These are phyloP conservation scores for Cosmorhoe ocellata DNA, from an alignment of 2,888 invertebrate genomes.

Conservation along the genomic window DNA sequence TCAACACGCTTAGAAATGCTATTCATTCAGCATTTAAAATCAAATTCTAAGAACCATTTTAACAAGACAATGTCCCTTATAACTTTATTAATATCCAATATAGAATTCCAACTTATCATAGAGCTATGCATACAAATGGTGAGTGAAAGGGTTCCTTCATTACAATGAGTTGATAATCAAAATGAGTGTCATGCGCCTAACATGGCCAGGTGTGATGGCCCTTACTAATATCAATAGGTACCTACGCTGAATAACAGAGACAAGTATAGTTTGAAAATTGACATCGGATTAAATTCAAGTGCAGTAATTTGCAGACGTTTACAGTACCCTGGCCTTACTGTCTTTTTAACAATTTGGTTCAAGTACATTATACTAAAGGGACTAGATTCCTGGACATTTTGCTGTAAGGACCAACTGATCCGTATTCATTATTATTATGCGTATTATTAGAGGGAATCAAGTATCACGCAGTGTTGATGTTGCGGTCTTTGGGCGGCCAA, in stretches of 20 bases:
- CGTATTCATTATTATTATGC: too few species aligned
- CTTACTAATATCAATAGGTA: conserved; percentile 21
- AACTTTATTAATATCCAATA: conserved; percentile 48
- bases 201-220: conserved; percentile 35
- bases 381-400: too few species aligned
- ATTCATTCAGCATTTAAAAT: conserved; percentile 8
- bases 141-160: conserved; percentile 27
- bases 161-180: conserved; percentile 43
- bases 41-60: conserved; percentile 16
- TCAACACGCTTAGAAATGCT: conserved; percentile 7
- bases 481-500: too few species aligned
- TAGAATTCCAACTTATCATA: conserved; percentile 41
- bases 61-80: conserved; percentile 6
- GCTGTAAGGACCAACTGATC: too few species aligned
- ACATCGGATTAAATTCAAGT: too few species aligned
- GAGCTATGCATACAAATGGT: conserved; percentile 48
- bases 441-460: too few species aligned
- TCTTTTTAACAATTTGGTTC: too few species aligned
- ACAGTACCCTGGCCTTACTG: too few species aligned
- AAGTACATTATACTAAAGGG: too few species aligned
- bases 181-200: conserved; percentile 41
- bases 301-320: too few species aligned
- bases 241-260: not conserved
- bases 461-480: too few species aligned
- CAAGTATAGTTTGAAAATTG: not conserved